These are phyloP conservation scores for Epirrhoe tristata DNA, from an alignment of 2,888 invertebrate species.

Conservation along the genomic window DNA sequence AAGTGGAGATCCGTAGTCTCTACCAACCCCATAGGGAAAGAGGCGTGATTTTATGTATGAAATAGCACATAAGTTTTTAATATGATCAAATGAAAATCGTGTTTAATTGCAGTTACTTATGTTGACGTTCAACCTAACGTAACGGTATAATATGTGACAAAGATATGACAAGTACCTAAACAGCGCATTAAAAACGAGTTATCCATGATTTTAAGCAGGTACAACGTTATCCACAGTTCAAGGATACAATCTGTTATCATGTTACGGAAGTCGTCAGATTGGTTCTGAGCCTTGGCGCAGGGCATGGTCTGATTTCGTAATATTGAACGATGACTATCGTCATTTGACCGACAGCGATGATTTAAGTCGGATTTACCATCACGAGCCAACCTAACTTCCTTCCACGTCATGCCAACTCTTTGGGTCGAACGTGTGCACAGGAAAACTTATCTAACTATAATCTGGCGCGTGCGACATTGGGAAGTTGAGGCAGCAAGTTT, in stretches of 20 bases:
- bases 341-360: conserved; percentile 18
- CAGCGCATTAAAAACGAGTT: no score
- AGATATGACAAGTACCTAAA: no score
- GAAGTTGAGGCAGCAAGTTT: conserved; percentile 15
- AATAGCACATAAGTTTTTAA: no score
- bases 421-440: conserved; percentile 1
- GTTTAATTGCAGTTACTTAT: no score
- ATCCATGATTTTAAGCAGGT: background rate
- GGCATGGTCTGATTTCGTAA: conserved; percentile 17
- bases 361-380: conserved; percentile 28
- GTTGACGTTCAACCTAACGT: no score
- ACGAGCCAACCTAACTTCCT: conserved; percentile 19
- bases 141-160: no score
- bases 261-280: background rate
- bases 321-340: conserved; percentile 11
- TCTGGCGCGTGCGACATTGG: conserved; percentile 14
- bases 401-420: conserved; percentile 1
- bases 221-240: background rate
- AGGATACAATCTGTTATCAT: background rate
- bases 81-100: no score
- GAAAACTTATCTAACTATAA: conserved; percentile 18
- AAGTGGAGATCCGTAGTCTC: no score
- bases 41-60: no score
- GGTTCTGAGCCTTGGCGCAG: conserved; percentile 6
- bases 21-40: no score